These are phyloP conservation scores for Peromyscus leucopus DNA, from an alignment of 2,113 vertebrate genomes.

Conservation along the genomic window DNA sequence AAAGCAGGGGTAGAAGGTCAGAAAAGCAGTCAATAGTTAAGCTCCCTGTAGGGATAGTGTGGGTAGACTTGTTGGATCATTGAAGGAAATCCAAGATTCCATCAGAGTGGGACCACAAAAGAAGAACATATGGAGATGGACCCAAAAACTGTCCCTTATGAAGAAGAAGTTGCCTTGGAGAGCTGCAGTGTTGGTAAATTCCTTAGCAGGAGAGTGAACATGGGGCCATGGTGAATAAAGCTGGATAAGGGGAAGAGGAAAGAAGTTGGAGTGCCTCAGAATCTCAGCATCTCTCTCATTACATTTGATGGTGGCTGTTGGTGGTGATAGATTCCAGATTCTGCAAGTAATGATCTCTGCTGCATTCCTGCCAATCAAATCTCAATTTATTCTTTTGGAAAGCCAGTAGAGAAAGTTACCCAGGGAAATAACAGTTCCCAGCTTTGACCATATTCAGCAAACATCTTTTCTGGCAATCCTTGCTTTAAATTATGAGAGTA, in stretches of 20 bases:
- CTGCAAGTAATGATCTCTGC: background rate
- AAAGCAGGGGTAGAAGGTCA: background rate
- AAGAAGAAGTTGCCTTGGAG: background rate
- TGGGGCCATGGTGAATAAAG: background rate
- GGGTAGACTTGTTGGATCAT: background rate
- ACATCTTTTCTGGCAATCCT: background rate
- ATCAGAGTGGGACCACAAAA: background rate
- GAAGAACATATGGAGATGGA: background rate
- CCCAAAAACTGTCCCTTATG: background rate
- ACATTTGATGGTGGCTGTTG: background rate
- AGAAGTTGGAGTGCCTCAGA: background rate
- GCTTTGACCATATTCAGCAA: background rate
- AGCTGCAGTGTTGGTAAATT: background rate
- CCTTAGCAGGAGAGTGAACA: background rate
- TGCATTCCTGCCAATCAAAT: background rate
- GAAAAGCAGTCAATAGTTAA: background rate
- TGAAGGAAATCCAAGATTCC: background rate
- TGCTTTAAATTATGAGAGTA: background rate
- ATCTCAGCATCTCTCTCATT: background rate
- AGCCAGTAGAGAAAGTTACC: background rate
- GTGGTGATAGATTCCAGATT: background rate
- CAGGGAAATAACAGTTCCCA: background rate
- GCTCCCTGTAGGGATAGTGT: background rate
- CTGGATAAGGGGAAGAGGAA: background rate
- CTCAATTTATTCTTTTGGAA: background rate